phyloP scores from a whole-genome alignment of 64 coral and sea anemone species.

The Pocillopora damicornis region DNA sequence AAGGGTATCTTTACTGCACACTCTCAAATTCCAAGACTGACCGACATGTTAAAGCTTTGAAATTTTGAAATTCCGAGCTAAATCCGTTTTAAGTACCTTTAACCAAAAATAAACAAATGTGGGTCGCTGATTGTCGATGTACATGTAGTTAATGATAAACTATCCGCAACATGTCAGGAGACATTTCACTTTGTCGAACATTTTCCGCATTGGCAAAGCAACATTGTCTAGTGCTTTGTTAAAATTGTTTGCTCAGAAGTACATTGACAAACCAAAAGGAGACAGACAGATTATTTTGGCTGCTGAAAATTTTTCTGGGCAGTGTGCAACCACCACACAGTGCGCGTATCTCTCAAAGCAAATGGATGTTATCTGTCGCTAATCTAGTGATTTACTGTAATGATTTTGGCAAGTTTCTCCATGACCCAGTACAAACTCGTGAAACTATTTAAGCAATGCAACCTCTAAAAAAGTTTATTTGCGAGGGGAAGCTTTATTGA shows the following conservation, averaged over 20 bases:
- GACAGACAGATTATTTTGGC: background rate
- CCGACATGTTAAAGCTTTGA: background rate
- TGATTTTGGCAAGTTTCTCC: background rate
- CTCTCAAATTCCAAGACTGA: background rate
- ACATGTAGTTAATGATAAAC: slow-evolving; percentile 5
- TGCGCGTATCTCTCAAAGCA: background rate
- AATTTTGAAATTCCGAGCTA: background rate
- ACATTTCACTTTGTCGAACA: background rate
- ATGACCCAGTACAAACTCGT: background rate
- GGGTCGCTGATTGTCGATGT: background rate
- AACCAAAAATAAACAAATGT: slow-evolving; percentile 30
- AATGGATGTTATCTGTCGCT: background rate
- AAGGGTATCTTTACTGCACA: background rate
- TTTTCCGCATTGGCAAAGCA: background rate
- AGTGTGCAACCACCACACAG: background rate
- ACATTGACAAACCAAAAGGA: background rate
- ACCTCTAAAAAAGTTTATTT: background rate
- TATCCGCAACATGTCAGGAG: background rate
- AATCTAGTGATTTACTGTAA: background rate
- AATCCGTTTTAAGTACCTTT: slow-evolving; percentile 27
- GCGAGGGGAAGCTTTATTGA: background rate
- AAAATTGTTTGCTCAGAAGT: background rate
- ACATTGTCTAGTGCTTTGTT: background rate
- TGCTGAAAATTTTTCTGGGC: background rate
- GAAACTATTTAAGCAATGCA: slow-evolving; percentile 6